A percentile compares a stretch with the other conserved stretches of the same genome.
Conservation (phyloP, 1,140 invertebrate species). For the Parapsyche elsis region DNA sequence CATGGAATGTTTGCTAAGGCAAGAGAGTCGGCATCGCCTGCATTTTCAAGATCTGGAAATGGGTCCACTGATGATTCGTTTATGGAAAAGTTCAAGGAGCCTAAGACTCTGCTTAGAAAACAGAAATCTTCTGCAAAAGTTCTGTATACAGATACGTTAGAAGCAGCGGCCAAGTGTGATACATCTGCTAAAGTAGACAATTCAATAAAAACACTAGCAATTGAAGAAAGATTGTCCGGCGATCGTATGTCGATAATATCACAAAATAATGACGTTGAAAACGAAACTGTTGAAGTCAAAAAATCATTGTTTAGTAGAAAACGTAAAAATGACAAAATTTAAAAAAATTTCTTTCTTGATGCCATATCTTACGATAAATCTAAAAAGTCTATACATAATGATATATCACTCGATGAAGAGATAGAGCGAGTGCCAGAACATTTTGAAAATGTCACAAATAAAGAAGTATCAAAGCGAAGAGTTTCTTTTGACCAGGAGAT, state of each 20-base stretch:
- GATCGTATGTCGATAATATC: neutral
- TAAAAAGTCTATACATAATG: conserved; percentile 5
- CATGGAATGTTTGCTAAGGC: neutral
- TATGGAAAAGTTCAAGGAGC: neutral
- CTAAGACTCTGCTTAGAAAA: conserved; percentile 40
- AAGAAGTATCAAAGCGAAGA: neutral
- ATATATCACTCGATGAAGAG: neutral
- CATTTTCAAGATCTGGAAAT: neutral
- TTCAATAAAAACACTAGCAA: no score
- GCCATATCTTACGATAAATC: conserved; percentile 44
- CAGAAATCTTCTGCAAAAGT: conserved; percentile 21
- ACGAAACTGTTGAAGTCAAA: neutral
- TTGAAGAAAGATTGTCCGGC: neutral
- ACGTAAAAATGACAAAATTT: neutral
- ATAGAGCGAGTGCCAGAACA: no score
- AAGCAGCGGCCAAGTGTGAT: conserved; percentile 20
- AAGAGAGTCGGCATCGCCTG: neutral
- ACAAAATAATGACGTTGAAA: neutral
- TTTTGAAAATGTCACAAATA: no score
- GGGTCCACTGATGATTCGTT: neutral
- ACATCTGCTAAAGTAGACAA: neutral
- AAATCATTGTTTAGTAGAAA: conserved; percentile 8
- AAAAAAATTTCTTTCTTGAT: conserved; percentile 45
- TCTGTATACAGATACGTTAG: conserved; percentile 35
- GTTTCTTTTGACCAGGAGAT: neutral